phyloP scores from a whole-genome alignment of 2,888 invertebrate genomes.

The Chymomyza procnemis region DNA sequence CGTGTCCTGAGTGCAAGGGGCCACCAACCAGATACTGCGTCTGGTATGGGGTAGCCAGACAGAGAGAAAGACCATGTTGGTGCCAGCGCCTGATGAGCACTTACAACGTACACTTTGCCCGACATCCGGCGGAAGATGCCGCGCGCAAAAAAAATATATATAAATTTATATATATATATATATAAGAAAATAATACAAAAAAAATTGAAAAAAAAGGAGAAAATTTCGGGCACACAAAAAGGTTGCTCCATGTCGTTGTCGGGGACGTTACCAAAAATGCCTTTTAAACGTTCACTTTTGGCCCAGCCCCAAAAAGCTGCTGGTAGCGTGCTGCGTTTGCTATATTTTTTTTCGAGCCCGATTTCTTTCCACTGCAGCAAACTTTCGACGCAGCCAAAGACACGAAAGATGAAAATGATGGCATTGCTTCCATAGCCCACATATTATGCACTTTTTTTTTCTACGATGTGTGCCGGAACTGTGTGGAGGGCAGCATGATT shows the following conservation, averaged over 20 bases:
- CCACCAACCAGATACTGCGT: neutral
- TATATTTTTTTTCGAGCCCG: neutral
- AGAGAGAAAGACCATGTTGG: no score
- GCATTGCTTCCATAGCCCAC: neutral
- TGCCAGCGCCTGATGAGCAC: conserved; percentile 32
- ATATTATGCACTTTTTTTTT: neutral
- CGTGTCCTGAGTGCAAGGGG: conserved; percentile 46
- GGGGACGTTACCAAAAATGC: no score
- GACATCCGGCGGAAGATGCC: conserved; percentile 52
- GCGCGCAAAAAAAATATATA: conserved; percentile 6
- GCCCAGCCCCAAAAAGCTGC: neutral
- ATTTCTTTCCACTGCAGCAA: conserved; percentile 6
- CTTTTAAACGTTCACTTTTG: neutral
- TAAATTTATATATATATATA: no score
- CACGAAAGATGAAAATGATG: neutral
- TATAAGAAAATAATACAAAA: neutral
- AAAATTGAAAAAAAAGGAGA: conserved; percentile 16
- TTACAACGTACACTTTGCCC: conserved; percentile 51
- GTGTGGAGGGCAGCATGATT: no score
- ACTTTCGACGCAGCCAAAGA: conserved; percentile 28
- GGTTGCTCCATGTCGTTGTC: conserved; percentile 1
- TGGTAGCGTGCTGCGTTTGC: conserved; percentile 1
- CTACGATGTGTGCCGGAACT: neutral
- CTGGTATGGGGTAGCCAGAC: neutral
- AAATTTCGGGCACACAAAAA: conserved; percentile 20